A percentile compares a stretch with the other conserved stretches of the same genome.
These are phyloP conservation scores for Amphilophus citrinellus DNA, from an alignment of 2,113 vertebrate species.

Conservation along the genomic window DNA sequence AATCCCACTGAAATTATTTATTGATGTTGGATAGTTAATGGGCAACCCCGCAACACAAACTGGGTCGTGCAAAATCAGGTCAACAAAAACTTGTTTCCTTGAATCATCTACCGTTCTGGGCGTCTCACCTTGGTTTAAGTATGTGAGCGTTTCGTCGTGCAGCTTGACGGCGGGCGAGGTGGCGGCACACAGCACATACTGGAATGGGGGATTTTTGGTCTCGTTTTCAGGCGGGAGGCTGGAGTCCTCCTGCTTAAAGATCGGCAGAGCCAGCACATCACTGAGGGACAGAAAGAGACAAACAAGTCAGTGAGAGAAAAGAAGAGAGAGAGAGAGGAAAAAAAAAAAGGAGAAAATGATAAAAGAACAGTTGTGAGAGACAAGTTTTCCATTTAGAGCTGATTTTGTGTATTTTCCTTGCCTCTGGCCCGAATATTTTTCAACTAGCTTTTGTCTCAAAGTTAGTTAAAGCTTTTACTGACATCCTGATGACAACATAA, in stretches of 20 bases:
- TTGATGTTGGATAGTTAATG: background rate
- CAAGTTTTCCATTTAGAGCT: background rate
- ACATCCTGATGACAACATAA: background rate
- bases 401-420: background rate
- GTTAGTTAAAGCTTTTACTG: background rate
- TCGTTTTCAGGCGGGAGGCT: constrained; percentile 90
- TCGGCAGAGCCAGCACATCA: constrained; percentile 97
- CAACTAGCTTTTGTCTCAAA: background rate
- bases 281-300: constrained; percentile 68
- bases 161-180: constrained; percentile 97
- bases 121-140: constrained; percentile 95
- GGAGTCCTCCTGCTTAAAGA: constrained; percentile 98
- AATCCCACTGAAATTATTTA: constrained; percentile 38
- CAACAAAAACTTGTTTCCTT: background rate
- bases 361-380: background rate
- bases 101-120: background rate
- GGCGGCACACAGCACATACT: constrained; percentile 96
- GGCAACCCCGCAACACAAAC: background rate
- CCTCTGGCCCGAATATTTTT: background rate
- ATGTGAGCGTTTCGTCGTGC: constrained; percentile 97
- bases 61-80: background rate
- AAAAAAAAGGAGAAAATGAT: background rate
- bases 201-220: constrained; percentile 96
- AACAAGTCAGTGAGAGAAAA: background rate
- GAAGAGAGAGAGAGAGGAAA: no score